Evolutionary conservation across 2,888 invertebrate species (phyloP).

Genomic region (Sminthurinus aureus): DNA sequence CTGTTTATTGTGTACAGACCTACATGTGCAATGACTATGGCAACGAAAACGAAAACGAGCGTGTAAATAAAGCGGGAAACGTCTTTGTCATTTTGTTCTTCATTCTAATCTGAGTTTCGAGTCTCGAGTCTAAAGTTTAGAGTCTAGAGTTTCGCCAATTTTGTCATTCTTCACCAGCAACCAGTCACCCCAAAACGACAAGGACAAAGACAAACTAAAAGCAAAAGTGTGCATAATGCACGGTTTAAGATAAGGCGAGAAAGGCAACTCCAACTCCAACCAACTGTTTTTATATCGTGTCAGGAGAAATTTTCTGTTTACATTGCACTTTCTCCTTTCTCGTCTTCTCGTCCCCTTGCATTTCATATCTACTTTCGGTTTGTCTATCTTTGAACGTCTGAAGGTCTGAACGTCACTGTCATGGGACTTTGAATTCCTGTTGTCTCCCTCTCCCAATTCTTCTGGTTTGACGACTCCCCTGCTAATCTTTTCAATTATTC

Average conservation of each 20-base stretch:
- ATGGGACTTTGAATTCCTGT: too few relatives aligned
- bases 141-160: not conserved
- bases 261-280: too few relatives aligned
- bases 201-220: too few relatives aligned
- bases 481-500: constrained; percentile 5
- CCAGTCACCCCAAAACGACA: not conserved
- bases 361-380: not conserved
- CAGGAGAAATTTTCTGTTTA: constrained; percentile 23
- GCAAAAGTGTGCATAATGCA: not conserved
- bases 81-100: not conserved
- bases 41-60: not conserved
- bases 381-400: too few relatives aligned
- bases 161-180: not conserved
- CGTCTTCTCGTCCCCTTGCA: not conserved
- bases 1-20: too few relatives aligned
- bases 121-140: too few relatives aligned
- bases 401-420: too few relatives aligned
- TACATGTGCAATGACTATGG: not conserved
- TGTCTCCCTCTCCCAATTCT: not conserved
- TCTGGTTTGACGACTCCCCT: not conserved
- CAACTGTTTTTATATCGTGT: constrained; percentile 22
- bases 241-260: not conserved
- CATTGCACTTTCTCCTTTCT: constrained; percentile 20
- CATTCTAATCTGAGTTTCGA: not conserved
- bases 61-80: not conserved